phyloP scores from a whole-genome alignment of 1,140 invertebrate species.

The Ruditapes philippinarum region DNA sequence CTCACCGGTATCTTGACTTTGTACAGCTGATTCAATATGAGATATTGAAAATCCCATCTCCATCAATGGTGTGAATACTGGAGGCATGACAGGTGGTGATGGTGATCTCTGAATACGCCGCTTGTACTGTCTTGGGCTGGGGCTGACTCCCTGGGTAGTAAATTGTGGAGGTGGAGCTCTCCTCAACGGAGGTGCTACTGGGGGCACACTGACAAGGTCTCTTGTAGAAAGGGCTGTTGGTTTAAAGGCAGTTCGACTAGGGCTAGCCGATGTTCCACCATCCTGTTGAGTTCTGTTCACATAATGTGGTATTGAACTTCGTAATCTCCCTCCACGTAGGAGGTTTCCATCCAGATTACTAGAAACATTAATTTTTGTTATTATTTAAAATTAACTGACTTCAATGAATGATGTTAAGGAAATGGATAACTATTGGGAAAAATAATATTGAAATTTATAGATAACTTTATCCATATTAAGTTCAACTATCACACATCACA shows the following conservation, averaged over 20 bases:
- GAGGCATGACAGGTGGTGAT: slow-evolving; percentile 86
- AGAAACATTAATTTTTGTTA: no score
- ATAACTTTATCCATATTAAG: no score
- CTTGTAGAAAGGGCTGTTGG: not conserved
- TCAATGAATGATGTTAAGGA: no score
- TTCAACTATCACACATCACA: no score
- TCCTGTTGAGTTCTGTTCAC: slow-evolving; percentile 25
- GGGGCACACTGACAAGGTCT: slow-evolving; percentile 54
- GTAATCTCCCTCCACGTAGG: slow-evolving; percentile 2
- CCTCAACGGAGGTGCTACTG: slow-evolving; percentile 60
- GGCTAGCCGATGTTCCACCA: slow-evolving; percentile 22
- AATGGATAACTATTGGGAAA: no score
- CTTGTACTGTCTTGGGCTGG: slow-evolving; percentile 24
- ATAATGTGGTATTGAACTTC: slow-evolving; percentile 41
- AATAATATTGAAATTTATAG: no score
- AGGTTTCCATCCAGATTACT: slow-evolving; percentile 31
- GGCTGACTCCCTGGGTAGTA: not conserved
- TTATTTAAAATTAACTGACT: no score
- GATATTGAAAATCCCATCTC: slow-evolving; percentile 90
- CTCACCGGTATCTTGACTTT: slow-evolving; percentile 87
- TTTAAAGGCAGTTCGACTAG: not conserved
- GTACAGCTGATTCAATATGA: slow-evolving; percentile 89
- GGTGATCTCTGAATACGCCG: slow-evolving; percentile 83
- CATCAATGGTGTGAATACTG: slow-evolving; percentile 88
- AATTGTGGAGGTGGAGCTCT: slow-evolving; percentile 62